A percentile compares a stretch with the other conserved stretches of the same genome.
Conservation (phyloP, 1,140 invertebrate species). For the Bombus breviceps region DNA sequence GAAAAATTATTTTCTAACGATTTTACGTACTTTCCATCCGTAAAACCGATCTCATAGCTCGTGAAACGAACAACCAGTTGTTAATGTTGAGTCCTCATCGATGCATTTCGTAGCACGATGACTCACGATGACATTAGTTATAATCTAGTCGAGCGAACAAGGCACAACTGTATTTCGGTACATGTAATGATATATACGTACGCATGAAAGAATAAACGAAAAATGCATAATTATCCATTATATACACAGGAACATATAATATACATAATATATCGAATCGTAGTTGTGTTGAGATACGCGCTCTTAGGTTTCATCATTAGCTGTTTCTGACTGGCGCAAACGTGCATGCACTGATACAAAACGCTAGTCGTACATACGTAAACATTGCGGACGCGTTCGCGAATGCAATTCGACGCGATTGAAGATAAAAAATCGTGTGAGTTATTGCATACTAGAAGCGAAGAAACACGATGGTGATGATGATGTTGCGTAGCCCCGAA, state of each 20-base stretch:
- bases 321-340: slow-evolving; percentile 46
- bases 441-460: not conserved
- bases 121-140: not conserved
- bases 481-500: slow-evolving; percentile 65
- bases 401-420: slow-evolving; percentile 4
- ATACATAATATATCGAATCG: slow-evolving; percentile 60
- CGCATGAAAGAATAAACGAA: slow-evolving; percentile 57
- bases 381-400: slow-evolving; percentile 13
- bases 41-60: slow-evolving; percentile 24
- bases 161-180: slow-evolving; percentile 54
- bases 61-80: not conserved
- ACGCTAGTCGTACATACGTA: slow-evolving; percentile 31
- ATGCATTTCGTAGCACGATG: not conserved
- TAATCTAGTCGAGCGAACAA: slow-evolving; percentile 28
- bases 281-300: slow-evolving; percentile 61
- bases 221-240: slow-evolving; percentile 34
- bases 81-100: not conserved
- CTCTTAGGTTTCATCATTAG: slow-evolving; percentile 58
- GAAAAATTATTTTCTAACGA: slow-evolving; percentile 16
- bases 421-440: too few relatives aligned
- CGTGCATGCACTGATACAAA: slow-evolving; percentile 43
- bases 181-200: slow-evolving; percentile 63
- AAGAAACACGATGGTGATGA: not conserved
- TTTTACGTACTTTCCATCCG: not conserved
- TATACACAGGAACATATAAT: slow-evolving; percentile 25